These are phyloP conservation scores for Lepidostoma basale DNA, from an alignment of 1,140 invertebrate species.

Conservation along the genomic window DNA sequence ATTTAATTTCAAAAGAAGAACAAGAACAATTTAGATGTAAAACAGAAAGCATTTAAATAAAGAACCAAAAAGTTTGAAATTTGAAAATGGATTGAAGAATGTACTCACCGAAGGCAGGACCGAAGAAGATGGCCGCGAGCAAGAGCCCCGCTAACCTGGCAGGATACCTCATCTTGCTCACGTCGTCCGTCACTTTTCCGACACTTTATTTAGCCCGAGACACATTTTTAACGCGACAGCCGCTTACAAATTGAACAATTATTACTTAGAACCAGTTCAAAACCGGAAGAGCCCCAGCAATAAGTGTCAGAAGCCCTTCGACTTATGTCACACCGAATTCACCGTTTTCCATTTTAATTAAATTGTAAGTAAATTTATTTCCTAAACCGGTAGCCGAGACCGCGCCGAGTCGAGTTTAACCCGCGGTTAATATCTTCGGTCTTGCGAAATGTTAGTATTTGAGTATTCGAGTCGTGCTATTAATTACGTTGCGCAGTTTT, in stretches of 20 bases:
- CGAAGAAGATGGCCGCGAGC: constrained; percentile 27
- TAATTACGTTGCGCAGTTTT: background rate
- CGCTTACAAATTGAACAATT: background rate
- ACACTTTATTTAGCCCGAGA: background rate
- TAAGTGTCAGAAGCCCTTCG: background rate
- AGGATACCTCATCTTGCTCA: constrained; percentile 11
- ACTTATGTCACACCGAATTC: constrained; percentile 23
- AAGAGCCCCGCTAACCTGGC: constrained; percentile 31
- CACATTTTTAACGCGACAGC: background rate
- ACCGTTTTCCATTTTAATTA: constrained; percentile 24
- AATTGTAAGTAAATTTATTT: constrained; percentile 2
- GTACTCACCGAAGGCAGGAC: constrained; percentile 37
- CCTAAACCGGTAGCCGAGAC: background rate
- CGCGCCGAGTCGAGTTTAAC: background rate
- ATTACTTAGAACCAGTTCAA: no score
- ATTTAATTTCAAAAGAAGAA: no score
- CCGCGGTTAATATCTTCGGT: background rate
- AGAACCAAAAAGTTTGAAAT: no score
- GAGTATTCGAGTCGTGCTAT: background rate
- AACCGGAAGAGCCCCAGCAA: background rate
- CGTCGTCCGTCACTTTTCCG: background rate
- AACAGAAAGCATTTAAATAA: no score
- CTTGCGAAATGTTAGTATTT: background rate
- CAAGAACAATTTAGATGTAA: no score
- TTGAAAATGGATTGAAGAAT: background rate